Percentiles rank a stretch among this genome's conserved stretches.
These are phyloP conservation scores for Chloroceryle inda DNA, from an alignment of 2,797 vertebrate genomes.

Conservation along the genomic window DNA sequence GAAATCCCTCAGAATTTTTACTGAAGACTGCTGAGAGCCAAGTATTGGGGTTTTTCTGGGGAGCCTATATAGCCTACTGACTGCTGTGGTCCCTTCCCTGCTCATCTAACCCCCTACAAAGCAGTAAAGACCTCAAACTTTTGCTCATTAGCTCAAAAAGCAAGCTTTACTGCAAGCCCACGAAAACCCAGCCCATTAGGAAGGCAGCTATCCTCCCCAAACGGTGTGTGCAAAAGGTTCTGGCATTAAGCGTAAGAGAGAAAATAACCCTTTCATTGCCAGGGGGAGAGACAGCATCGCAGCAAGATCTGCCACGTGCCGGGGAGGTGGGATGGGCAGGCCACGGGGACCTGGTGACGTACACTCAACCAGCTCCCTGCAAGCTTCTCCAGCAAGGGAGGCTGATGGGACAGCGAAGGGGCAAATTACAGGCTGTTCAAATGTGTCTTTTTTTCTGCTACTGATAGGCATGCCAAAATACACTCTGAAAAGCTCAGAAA, in stretches of 20 bases:
- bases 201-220: not conserved
- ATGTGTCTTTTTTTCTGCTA: fast-evolving
- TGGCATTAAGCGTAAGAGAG: not conserved
- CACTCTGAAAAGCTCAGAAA: not conserved
- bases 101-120: not conserved
- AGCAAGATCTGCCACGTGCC: not conserved
- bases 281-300: fast-evolving
- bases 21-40: not conserved
- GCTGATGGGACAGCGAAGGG: not conserved
- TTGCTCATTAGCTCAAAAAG: not conserved
- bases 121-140: not conserved
- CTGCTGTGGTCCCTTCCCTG: not conserved
- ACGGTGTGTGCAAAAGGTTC: fast-evolving
- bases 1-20: constrained; percentile 27
- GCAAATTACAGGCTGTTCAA: not conserved
- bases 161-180: not conserved
- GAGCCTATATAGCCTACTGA: not conserved
- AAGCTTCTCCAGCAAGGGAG: not conserved
- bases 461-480: not conserved
- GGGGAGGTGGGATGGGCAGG: not conserved
- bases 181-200: not conserved
- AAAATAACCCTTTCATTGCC: not conserved
- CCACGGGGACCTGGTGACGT: not conserved
- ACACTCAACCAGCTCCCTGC: not conserved
- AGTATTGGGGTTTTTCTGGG: not conserved